Base-by-base conservation (phyloP, 2,888 invertebrate species). In the Heteropelma amictum region DNA sequence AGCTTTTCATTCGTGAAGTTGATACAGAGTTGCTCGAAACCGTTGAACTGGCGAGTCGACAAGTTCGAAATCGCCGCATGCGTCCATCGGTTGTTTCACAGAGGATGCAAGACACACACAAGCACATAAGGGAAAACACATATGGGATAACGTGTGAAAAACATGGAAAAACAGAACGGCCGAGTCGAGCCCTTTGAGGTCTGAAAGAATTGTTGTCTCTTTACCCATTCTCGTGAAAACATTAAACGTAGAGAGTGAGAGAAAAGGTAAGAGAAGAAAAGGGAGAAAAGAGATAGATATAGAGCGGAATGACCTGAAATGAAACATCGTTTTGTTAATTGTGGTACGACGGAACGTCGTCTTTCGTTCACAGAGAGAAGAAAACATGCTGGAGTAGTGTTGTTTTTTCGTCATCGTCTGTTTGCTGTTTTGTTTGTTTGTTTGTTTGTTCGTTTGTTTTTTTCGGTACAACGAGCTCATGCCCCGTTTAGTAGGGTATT, bases 1-100 rank as follows among this genome's bases (percentile, higher is more conserved):
- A 97, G 93, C 90, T 96, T 95, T 92, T 97, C 97, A 90, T 97
- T 97, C 87, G 96, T 96, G 93, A 96, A 97, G 93, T 97, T 97
- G 93, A 97, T 96, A 93, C 97, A 97, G 89, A 97, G 93, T 91
- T 97, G 97, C 92, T 97, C 97, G 93, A 97, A 97, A 89, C 96
- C 94, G 92, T 97, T 97, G 92, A 93, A 94, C 97, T 97, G 93
- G 12, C 21, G 45, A 42, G 72, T 69, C 78, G 58, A 19, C 7
- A 12, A 10, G 53, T 42, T 72, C 67, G 69, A 38, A 54, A 49
- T 65, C 60, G 45, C 74, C 33, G 38, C 71, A 63, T 79, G 76
- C 80, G 74, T 71, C 76, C 69, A 42, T 53, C 47, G 68, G 73
- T 72, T 60, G 77, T 72, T n/a, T n/a, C n/a, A 72, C 64, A 73